A percentile compares a stretch with the other conserved stretches of the same genome.
Evolutionary conservation across 30 jellyfish, hydroid and myxozoan species (phyloP).

Genomic region (Catostylus mosaicus): DNA sequence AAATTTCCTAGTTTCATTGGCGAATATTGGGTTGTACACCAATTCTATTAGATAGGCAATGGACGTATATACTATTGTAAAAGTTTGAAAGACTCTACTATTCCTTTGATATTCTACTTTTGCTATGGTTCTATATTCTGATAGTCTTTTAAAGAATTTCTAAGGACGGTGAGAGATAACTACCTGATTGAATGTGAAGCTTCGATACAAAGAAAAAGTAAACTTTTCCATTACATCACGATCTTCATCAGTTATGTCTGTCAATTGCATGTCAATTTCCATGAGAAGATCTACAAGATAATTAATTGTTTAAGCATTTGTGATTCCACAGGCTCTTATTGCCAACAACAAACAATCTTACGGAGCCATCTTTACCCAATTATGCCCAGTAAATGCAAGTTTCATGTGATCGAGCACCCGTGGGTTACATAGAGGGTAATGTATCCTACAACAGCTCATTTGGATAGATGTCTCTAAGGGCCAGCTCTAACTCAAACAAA

Average conservation of each 20-base stretch:
- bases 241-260: background rate
- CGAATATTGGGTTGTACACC: background rate
- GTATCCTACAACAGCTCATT: background rate
- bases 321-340: too few relatives aligned
- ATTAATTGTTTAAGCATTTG: background rate
- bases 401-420: background rate
- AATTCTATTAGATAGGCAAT: background rate
- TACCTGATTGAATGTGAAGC: slow-evolving; percentile 4
- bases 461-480: background rate
- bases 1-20: too few relatives aligned
- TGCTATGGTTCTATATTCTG: background rate
- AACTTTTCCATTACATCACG: background rate
- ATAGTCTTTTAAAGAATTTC: background rate
- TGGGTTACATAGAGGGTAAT: background rate
- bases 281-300: slow-evolving; percentile 3
- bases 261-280: background rate
- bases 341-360: background rate
- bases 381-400: background rate
- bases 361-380: background rate
- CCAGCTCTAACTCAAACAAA: background rate
- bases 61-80: background rate
- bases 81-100: too few relatives aligned
- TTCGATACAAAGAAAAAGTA: background rate
- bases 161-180: background rate
- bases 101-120: too few relatives aligned